Base-by-base conservation (phyloP, 2,888 invertebrate genomes). In the Gnatocerus cornutus region DNA sequence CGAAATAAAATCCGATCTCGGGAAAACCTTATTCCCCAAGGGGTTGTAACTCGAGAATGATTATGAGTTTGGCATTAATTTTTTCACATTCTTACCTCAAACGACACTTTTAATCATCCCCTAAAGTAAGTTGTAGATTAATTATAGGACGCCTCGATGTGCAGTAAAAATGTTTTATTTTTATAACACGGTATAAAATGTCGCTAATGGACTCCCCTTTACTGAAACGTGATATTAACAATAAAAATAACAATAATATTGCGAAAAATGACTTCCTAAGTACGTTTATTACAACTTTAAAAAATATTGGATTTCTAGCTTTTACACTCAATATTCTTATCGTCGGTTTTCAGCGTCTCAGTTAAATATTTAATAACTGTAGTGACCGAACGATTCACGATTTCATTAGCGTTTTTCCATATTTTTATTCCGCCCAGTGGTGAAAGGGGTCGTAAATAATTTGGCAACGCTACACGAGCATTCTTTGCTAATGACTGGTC, bases 401-500 rank as follows among this genome's bases (percentile, higher is more conserved):
- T n/a, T n/a, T n/a, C n/a, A 21, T 21, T 21, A 21, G 4, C 21
- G 21, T 21, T 21, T 21, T 21, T 21, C 21, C 4, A 21, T 21
- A 21, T 21, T 21, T 1, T 4, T 4, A 21, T 53, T 12, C 10
- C 27, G 29, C 10, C 52, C n/a, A 53, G 52, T 53, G 30, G 52
- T 53, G 29, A 58, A 29, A 21, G 14, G 14, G 27, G 33, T 46
- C 59, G 59, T 59, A 56, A 56, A 56, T 56, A 56, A 55, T 39
- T 56, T 56, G 43, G 43, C 56, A 56, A 56, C 37, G 39, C 43
- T 7, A 43, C 27, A 7, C 12, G 6, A 56, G 56, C 56, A 56
- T 59, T 59, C 30, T 59, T 46, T 59, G 45, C 41, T 50, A 48
- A 61, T 27, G 61, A 50, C 12, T 33, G 37, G 61, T 21, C 48